Conservation (phyloP, 2,113 vertebrate species). For the Antechinus flavipes region DNA sequence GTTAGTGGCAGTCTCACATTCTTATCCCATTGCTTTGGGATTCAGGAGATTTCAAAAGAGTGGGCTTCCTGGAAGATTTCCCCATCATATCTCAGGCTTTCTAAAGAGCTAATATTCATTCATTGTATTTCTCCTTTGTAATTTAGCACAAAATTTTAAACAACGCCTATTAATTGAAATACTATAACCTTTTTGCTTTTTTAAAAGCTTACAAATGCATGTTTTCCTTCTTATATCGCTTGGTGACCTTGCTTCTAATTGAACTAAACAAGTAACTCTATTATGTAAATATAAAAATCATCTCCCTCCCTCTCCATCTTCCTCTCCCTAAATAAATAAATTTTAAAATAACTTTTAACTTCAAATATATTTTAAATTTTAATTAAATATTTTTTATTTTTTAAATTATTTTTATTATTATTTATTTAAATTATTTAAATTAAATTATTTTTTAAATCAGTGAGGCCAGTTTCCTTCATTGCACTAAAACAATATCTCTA, state of each 20-base stretch:
- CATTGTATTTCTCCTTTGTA: not conserved
- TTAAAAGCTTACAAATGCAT: not conserved
- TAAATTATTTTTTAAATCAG: not conserved
- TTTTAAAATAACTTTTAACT: too few species aligned
- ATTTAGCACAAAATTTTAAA: not conserved
- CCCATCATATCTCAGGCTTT: not conserved
- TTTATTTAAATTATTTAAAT: too few species aligned
- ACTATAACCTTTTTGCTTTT: not conserved
- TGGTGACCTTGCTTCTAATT: not conserved
- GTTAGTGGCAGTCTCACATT: not conserved
- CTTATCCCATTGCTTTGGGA: not conserved
- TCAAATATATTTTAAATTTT: too few species aligned
- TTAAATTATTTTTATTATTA: too few species aligned
- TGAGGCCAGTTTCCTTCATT: not conserved
- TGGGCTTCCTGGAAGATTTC: not conserved
- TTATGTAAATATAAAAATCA: not conserved
- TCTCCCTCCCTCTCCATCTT: too few species aligned
- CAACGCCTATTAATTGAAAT: not conserved
- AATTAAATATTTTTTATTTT: too few species aligned
- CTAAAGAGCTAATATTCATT: not conserved
- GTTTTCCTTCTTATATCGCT: not conserved
- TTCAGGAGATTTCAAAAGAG: not conserved
- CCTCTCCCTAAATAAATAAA: too few species aligned
- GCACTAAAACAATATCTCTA: not conserved
- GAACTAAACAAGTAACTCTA: not conserved